Evolutionary conservation across 1,140 invertebrate species (phyloP), one percentile per base, ranked within the genome.

Genomic region (Aphidius ervi): DNA sequence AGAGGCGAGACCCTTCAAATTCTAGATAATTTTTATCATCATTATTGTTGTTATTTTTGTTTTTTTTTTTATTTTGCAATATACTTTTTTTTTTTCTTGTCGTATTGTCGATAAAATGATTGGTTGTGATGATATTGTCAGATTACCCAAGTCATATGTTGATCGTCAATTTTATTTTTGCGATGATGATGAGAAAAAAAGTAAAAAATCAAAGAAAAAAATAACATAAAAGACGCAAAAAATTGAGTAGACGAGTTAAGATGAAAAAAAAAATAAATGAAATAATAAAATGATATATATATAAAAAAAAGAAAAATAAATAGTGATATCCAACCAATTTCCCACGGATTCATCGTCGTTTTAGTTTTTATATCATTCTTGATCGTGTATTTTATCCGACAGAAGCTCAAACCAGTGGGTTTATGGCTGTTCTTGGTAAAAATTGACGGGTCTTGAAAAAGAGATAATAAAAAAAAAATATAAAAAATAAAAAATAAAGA

Each of bases 1-100:
- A 46, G 45, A 42, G n/a, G 52, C 40, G 52, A 42, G 46, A 23
- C 55, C 55, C 55, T 56, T 9, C 20, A 56, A 56, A 41, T 40
- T 23, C 20, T 56, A 46, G 20, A 46, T 40, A 16, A n/a, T 46
- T 46, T 54, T 42, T 31, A 37, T 43, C n/a, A 16, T 5, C n/a
- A 31, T 9, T 56, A 56, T 46, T 23, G 9, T 20, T 42, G 9
- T 20, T 42, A 53, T 58, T 39, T 47, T 48, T 16, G 40, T 31
- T 31, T 31, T 31, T 31, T 2, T 31, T 31, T 31, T 31, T 31
- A 31, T 31, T 31, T 31, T 31, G 23, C 23, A 31, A 31, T 31
- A 31, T 31, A 31, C 23, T 3, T 31, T 31, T 31, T 31, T 31
- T 31, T 31, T 31, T 31, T 31, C 23, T 31, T 31, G 23, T 4